Conservation (phyloP, 2,113 vertebrate genomes). For the Thermophis baileyi region DNA sequence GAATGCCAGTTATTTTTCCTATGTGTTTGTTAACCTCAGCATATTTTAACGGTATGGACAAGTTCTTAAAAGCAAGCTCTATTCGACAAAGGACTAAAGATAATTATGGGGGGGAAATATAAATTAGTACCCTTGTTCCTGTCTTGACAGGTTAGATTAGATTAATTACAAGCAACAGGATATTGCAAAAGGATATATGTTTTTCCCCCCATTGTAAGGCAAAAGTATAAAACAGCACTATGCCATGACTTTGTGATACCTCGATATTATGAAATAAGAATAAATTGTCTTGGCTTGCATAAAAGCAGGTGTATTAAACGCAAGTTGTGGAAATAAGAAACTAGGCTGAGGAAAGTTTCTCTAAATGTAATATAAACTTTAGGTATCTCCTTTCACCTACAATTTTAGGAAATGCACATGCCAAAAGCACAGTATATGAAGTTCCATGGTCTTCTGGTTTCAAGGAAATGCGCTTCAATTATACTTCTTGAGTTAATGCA, state of each 20-base stretch:
- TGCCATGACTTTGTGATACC: not conserved
- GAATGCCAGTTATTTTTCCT: not conserved
- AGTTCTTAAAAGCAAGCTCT: not conserved
- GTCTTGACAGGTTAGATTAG: not conserved
- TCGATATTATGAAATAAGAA: not conserved
- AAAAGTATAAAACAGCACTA: not conserved
- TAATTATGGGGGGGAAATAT: not conserved
- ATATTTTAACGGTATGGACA: not conserved
- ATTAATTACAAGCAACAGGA: constrained; percentile 4
- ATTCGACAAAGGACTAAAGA: not conserved
- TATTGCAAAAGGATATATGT: constrained; percentile 4
- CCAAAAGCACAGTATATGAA: not conserved
- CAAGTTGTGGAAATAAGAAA: not conserved
- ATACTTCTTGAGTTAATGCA: not conserved
- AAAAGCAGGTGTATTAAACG: not conserved
- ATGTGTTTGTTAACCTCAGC: not conserved
- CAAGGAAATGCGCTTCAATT: not conserved
- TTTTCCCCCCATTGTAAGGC: not conserved
- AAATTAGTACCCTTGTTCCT: not conserved
- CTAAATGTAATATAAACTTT: not conserved
- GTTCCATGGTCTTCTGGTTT: not conserved
- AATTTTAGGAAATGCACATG: not conserved
- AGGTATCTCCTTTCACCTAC: not conserved
- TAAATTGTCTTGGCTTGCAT: not conserved
- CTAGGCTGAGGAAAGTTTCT: not conserved